A percentile compares a stretch with the other conserved stretches of the same genome.
Evolutionary conservation across 1,140 invertebrate species (phyloP).

Genomic region (Drosophila ambigua): DNA sequence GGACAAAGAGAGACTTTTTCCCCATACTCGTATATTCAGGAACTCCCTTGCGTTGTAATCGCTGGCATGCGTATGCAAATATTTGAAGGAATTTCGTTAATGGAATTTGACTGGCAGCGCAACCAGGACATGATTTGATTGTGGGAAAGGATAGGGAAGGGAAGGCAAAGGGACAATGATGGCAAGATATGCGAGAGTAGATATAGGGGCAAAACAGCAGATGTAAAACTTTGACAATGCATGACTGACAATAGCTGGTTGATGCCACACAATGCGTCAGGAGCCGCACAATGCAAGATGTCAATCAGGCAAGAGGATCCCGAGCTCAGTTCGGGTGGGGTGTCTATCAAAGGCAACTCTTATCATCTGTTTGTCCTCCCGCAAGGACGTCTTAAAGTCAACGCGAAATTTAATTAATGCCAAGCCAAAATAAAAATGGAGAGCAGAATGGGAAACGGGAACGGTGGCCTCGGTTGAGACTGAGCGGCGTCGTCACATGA

Average conservation of each 20-base stretch:
- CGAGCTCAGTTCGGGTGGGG: too few species aligned
- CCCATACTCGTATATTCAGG: not conserved
- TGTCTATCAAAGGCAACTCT: conserved; percentile 5
- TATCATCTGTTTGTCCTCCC: conserved; percentile 9
- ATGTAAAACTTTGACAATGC: conserved; percentile 54
- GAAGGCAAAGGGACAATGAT: too few species aligned
- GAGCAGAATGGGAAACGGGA: conserved; percentile 9
- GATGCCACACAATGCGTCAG: conserved; percentile 29
- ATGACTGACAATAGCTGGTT: conserved; percentile 47
- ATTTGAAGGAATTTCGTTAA: conserved; percentile 53
- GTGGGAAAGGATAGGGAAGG: not conserved
- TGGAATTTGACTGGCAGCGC: conserved; percentile 43
- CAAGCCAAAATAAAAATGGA: conserved; percentile 1
- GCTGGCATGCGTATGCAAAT: conserved; percentile 61
- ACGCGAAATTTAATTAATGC: conserved; percentile 64
- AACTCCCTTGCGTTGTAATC: conserved; percentile 6
- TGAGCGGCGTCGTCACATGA: conserved; percentile 46
- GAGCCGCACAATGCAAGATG: conserved; percentile 41
- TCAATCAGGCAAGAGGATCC: conserved; percentile 56
- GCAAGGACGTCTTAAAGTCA: conserved; percentile 66
- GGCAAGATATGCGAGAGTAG: too few species aligned
- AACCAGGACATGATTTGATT: conserved; percentile 59
- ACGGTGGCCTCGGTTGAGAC: not conserved
- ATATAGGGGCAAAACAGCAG: conserved; percentile 28
- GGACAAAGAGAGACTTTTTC: not conserved